Evolutionary conservation across 2,797 vertebrate genomes (phyloP).

Genomic region (Pangasius djambal): DNA sequence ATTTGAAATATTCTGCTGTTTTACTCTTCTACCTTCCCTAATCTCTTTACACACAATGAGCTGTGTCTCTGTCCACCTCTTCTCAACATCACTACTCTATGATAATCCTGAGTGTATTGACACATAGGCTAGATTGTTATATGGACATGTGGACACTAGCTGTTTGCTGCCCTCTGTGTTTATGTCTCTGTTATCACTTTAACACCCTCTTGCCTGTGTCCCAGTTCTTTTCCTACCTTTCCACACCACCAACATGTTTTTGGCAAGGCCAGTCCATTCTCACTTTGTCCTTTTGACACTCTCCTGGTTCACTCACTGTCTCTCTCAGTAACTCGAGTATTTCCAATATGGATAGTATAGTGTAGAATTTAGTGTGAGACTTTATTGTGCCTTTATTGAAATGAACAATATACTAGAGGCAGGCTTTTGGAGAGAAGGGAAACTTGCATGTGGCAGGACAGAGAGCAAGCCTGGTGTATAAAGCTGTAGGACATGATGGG

Average conservation of each 20-base stretch:
- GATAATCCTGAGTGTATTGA: constrained; percentile 52
- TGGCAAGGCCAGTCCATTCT: constrained; percentile 24
- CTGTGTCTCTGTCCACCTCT: constrained; percentile 31
- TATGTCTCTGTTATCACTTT: constrained; percentile 55
- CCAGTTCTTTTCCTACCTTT: constrained; percentile 41
- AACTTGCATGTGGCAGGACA: constrained; percentile 1
- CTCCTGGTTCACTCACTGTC: neutral
- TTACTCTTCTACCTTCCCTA: constrained; percentile 2
- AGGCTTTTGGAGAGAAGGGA: constrained; percentile 23
- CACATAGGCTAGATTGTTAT: constrained; percentile 50
- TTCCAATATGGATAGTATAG: constrained; percentile 6
- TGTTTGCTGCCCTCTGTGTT: constrained; percentile 48
- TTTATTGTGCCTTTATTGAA: constrained; percentile 45
- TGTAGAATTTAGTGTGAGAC: neutral
- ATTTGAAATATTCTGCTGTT: constrained; percentile 27
- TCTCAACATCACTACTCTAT: constrained; percentile 40
- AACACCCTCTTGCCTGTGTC: constrained; percentile 41
- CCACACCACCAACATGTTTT: constrained; percentile 28
- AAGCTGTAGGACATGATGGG: constrained; percentile 27
- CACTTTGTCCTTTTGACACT: constrained; percentile 18
- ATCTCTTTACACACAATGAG: constrained; percentile 17
- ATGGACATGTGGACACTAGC: constrained; percentile 46
- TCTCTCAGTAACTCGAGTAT: neutral
- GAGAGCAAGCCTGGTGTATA: constrained; percentile 21
- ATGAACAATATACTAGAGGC: constrained; percentile 40